Evolutionary conservation across 2,113 vertebrate species (phyloP), one percentile per base, ranked within the genome.

Genomic region (Limanda limanda): DNA sequence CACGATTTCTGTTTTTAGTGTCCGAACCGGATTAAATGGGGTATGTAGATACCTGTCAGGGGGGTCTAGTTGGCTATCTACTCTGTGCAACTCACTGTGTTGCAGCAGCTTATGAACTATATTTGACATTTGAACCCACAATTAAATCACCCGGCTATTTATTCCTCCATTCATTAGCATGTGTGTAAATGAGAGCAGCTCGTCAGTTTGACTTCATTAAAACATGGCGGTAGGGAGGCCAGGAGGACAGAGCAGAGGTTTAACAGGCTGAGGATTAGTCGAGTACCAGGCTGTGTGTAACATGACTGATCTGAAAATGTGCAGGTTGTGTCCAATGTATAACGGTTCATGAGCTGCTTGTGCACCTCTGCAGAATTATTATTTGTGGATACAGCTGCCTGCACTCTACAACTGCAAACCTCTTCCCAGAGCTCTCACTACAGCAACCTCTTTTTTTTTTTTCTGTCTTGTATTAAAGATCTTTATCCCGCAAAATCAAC

Each of bases 271-370:
- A 52, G 51, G 51, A 8, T 52, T n/a, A n/a, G 17, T 18, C 13
- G 51, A 52, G 20, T n/a, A 20, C 7, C 51, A 52, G 51, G 18
- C 5, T 52, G 51, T 7, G 51, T 18, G 51, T n/a, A 2, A 20
- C 51, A 52, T 52, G 51, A n/a, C 51, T 52, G 51, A 52, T 52
- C 51, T n/a, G 20, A n/a, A 52, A n/a, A n/a, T 52, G 51, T n/a
- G 51, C 20, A 47, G 45, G 45, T 14, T 17, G 11, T 14, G 3
- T 47, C 15, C 15, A 15, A n/a, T 52, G 51, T 52, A 52, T n/a
- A 20, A 52, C n/a, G 51, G 17, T n/a, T 52, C 3, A 52, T 8
- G 20, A 18, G 18, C 51, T 20, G 18, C 51, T 52, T 20, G 51
- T 52, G 20, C 51, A 52, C 51, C 51, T 52, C 9, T 52, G 51